Percentiles rank a stretch among this genome's conserved stretches.
Conservation (phyloP, 64 coral and sea anemone genomes). For the Pocillopora damicornis region DNA sequence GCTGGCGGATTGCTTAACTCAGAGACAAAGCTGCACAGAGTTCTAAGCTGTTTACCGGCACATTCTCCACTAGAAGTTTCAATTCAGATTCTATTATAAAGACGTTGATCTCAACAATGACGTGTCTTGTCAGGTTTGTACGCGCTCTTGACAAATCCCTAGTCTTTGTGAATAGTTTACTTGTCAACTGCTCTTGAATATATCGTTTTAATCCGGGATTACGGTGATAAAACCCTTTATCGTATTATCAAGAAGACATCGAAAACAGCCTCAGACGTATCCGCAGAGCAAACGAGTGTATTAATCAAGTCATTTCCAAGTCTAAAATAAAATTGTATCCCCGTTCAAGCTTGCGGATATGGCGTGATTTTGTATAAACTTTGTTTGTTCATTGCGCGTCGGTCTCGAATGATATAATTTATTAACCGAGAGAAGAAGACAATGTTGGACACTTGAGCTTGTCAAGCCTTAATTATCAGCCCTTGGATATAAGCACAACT, state of each 20-base stretch:
- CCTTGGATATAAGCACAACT: neutral
- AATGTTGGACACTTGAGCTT: conserved; percentile 11
- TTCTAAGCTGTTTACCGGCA: conserved; percentile 57
- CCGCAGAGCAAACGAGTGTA: neutral
- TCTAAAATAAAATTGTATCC: conserved; percentile 18
- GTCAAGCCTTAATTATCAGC: conserved; percentile 32
- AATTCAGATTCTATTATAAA: conserved; percentile 73
- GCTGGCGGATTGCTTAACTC: neutral
- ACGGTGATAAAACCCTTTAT: conserved; percentile 31
- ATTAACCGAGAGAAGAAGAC: conserved; percentile 22
- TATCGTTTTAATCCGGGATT: conserved; percentile 65
- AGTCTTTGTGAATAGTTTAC: conserved; percentile 48
- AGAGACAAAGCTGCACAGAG: conserved; percentile 51
- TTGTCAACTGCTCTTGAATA: conserved; percentile 55
- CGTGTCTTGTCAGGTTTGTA: conserved; percentile 55
- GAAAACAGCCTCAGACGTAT: neutral
- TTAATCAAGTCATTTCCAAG: conserved; percentile 27
- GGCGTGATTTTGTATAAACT: neutral
- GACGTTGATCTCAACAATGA: conserved; percentile 67
- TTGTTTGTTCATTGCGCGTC: conserved; percentile 35
- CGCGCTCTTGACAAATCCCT: conserved; percentile 64
- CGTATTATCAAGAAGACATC: conserved; percentile 39
- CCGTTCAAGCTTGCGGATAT: neutral
- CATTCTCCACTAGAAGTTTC: conserved; percentile 52
- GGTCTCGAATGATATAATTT: conserved; percentile 6